Conservation (phyloP, 2,797 vertebrate species). For the Ateles fusciceps region DNA sequence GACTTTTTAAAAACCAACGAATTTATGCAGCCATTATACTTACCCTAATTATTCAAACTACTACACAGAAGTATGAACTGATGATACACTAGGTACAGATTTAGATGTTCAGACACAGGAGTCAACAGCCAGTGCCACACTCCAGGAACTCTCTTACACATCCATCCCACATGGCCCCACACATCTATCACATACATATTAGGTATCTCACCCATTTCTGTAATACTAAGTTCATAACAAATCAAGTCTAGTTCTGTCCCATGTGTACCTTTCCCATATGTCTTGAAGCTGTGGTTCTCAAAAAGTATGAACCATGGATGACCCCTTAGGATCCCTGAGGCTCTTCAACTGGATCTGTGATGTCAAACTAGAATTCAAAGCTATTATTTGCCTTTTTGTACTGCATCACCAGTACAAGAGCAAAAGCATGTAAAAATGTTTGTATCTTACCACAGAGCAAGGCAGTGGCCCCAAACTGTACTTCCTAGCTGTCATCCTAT, state of each 20-base stretch:
- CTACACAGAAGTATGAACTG: not conserved
- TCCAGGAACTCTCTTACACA: not conserved
- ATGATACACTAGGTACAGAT: not conserved
- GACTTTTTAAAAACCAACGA: not conserved
- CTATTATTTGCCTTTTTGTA: not conserved
- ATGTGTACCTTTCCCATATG: not conserved
- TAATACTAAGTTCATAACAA: not conserved
- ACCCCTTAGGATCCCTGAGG: not conserved
- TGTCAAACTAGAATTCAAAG: not conserved
- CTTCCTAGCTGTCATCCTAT: accelerated
- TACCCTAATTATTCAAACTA: not conserved
- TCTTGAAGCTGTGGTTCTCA: not conserved
- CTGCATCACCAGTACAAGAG: not conserved
- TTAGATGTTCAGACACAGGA: not conserved
- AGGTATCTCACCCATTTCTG: not conserved
- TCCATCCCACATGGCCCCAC: too few relatives aligned
- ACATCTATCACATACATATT: not conserved
- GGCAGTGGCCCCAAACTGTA: not conserved
- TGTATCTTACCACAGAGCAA: not conserved
- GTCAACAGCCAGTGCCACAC: too few relatives aligned
- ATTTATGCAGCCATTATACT: not conserved
- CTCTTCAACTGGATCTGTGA: not conserved
- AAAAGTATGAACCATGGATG: not conserved
- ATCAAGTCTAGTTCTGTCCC: not conserved
- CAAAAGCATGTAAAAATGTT: not conserved